These are phyloP conservation scores for Buphagus erythrorhynchus DNA, from an alignment of 2,797 vertebrate species.

Conservation along the genomic window DNA sequence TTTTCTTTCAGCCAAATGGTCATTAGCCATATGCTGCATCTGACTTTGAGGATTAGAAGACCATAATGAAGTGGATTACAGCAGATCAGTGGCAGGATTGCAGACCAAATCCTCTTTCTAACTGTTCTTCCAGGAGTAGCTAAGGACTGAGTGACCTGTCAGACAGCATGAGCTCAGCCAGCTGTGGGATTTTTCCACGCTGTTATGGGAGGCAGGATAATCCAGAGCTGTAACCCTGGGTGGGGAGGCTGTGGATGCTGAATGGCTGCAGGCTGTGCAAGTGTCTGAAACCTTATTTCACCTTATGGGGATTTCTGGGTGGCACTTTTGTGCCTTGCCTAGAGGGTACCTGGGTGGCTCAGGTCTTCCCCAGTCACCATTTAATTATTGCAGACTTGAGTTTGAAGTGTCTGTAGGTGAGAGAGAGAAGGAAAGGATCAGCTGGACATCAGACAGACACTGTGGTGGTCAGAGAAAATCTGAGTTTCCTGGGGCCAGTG, in stretches of 20 bases:
- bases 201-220: background rate
- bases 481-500: no score
- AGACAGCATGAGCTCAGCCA: background rate
- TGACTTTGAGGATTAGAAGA: background rate
- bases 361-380: background rate
- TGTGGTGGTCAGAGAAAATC: background rate
- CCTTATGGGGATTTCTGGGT: background rate
- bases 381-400: background rate
- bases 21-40: conserved; percentile 3
- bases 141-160: background rate
- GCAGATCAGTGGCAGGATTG: conserved; percentile 18
- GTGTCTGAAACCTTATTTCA: background rate
- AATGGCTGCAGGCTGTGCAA: background rate
- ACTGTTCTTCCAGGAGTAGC: background rate
- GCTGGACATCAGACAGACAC: rapidly evolving
- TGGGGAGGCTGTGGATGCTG: background rate
- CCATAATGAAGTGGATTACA: conserved; percentile 4
- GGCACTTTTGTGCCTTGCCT: background rate
- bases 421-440: background rate
- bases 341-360: rapidly evolving
- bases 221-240: background rate
- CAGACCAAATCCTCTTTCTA: conserved; percentile 30
- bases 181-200: background rate
- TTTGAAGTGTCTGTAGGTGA: background rate
- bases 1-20: background rate